Conservation (phyloP, 2,888 invertebrate genomes). For the Stenchaetothrips biformis region DNA sequence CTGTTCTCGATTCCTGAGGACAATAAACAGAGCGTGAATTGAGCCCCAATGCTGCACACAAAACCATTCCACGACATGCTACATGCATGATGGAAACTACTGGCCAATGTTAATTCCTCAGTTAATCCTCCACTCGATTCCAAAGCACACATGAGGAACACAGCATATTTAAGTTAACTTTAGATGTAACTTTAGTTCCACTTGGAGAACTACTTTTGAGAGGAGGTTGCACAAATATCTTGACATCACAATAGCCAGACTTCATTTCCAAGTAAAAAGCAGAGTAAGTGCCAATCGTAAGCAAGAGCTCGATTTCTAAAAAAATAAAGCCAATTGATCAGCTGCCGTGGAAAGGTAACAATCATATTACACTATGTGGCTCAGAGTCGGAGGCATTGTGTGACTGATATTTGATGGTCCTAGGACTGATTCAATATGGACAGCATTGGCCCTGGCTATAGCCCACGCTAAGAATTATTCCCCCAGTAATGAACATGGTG, state of each 20-base stretch:
- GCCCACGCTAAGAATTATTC: background rate
- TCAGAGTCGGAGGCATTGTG: background rate
- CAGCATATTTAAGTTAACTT: background rate
- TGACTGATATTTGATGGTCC: constrained; percentile 15
- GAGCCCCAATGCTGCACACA: constrained; percentile 16
- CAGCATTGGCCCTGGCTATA: constrained; percentile 3
- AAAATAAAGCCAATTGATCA: constrained; percentile 6
- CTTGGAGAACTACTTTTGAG: background rate
- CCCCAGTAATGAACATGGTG: background rate
- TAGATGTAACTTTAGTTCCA: background rate
- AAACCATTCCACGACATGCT: constrained; percentile 13
- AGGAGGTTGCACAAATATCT: background rate
- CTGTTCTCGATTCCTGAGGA: constrained; percentile 22
- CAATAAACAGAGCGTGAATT: constrained; percentile 22
- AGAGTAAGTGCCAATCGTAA: background rate
- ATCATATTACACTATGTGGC: background rate
- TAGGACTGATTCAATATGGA: background rate
- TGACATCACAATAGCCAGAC: background rate
- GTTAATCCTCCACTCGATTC: background rate
- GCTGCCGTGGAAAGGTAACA: constrained; percentile 12
- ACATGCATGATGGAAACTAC: constrained; percentile 11
- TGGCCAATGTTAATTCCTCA: background rate
- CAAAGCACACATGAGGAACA: too few relatives aligned
- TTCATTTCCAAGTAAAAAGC: background rate
- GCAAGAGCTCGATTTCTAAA: background rate